phyloP scores from a whole-genome alignment of 2,797 vertebrate species.

The Hylomyscus alleni region DNA sequence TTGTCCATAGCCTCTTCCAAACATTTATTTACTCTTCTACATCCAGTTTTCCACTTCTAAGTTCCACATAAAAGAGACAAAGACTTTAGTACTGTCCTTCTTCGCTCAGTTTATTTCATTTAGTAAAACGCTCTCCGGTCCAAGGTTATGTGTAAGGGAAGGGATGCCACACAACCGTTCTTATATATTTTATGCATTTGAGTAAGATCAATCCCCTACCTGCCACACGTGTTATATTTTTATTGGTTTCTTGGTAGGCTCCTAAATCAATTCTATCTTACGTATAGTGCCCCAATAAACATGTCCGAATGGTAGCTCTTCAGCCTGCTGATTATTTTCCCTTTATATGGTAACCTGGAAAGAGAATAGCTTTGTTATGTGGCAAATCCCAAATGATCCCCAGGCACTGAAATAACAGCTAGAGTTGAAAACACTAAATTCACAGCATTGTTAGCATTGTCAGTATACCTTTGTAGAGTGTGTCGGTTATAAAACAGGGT shows the following conservation, averaged over 20 bases:
- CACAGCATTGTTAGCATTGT: background rate
- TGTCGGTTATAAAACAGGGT: background rate
- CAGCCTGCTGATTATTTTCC: background rate
- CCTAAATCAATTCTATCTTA: background rate
- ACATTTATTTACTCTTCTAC: background rate
- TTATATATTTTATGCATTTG: background rate
- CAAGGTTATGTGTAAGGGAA: too few relatives aligned
- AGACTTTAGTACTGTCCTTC: background rate
- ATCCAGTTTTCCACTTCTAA: background rate
- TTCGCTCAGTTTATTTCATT: background rate
- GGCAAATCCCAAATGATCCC: background rate
- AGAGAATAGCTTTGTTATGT: background rate
- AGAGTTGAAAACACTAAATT: background rate
- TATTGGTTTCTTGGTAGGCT: background rate
- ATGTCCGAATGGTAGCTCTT: background rate
- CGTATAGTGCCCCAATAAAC: background rate
- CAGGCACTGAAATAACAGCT: background rate
- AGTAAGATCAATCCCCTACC: background rate
- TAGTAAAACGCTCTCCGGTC: background rate
- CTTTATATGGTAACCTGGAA: background rate
- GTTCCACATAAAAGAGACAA: background rate
- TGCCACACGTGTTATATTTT: background rate
- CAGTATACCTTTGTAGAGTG: background rate
- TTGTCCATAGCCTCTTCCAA: background rate
- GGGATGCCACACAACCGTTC: background rate